Evolutionary conservation across 2,797 vertebrate species (phyloP).

Genomic region (Lepilemur septentrionalis): DNA sequence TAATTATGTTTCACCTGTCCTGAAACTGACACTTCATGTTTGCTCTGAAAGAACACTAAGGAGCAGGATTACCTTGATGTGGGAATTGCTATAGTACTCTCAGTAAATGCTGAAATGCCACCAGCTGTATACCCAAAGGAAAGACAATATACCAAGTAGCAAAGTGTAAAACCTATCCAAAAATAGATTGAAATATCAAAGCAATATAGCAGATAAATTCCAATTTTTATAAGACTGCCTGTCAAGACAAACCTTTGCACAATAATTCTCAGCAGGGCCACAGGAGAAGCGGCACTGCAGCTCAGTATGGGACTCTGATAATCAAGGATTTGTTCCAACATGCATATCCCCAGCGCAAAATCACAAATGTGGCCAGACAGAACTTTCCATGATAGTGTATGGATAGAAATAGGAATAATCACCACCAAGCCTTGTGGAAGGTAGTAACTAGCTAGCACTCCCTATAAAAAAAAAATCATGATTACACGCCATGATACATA

Average conservation of each 20-base stretch:
- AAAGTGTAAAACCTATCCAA: conserved; percentile 42
- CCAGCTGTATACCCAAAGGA: background rate
- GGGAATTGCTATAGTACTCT: background rate
- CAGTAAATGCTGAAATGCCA: conserved; percentile 9
- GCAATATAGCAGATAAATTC: conserved; percentile 37
- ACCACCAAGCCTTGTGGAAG: background rate
- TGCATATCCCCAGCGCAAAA: background rate
- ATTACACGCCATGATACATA: background rate
- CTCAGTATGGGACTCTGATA: background rate
- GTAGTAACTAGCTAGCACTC: background rate
- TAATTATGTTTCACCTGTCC: conserved; percentile 11
- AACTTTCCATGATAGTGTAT: background rate
- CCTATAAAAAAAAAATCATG: background rate
- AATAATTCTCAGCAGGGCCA: conserved; percentile 55
- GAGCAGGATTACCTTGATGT: background rate
- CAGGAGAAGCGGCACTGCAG: background rate
- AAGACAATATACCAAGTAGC: conserved; percentile 40
- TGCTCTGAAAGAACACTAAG: conserved; percentile 14
- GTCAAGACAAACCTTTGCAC: conserved; percentile 58
- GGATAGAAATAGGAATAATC: background rate
- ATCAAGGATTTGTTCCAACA: conserved; percentile 61
- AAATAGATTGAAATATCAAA: conserved; percentile 57
- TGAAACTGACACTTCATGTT: background rate
- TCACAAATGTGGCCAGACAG: background rate
- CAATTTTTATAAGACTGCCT: conserved; percentile 32